Conservation (phyloP, 1,140 invertebrate species). For the Papilio polyxenes region DNA sequence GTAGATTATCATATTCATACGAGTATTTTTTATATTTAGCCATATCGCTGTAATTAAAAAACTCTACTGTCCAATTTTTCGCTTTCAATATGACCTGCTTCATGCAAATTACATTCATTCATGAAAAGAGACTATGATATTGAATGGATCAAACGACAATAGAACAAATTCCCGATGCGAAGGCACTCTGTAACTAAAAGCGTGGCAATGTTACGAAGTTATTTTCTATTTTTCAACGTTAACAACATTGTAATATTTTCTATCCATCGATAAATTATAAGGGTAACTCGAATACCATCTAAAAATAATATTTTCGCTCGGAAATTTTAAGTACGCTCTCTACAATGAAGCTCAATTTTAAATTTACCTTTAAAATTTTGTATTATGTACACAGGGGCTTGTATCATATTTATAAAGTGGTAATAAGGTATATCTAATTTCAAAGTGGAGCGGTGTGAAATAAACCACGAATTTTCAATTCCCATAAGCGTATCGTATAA, state of each 20-base stretch:
- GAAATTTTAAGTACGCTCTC: slow-evolving; percentile 35
- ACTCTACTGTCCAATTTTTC: neutral
- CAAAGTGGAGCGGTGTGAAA: neutral
- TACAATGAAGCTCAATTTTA: slow-evolving; percentile 27
- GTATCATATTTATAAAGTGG: slow-evolving; percentile 31
- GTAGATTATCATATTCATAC: too few species aligned
- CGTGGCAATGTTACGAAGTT: slow-evolving; percentile 37
- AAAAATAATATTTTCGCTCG: slow-evolving; percentile 28
- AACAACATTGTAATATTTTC: slow-evolving; percentile 43
- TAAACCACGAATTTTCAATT: neutral
- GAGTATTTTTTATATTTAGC: neutral
- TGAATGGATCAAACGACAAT: neutral
- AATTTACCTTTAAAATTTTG: slow-evolving; percentile 33
- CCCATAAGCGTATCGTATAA: neutral
- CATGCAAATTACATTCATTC: neutral
- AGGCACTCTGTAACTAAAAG: slow-evolving; percentile 6
- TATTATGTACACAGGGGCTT: neutral
- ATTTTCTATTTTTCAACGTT: slow-evolving; percentile 48
- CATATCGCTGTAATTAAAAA: neutral
- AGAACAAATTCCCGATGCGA: slow-evolving; percentile 7
- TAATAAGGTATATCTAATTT: slow-evolving; percentile 25
- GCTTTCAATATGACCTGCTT: neutral
- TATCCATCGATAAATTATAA: slow-evolving; percentile 22
- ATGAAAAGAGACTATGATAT: neutral
- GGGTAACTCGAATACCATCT: slow-evolving; percentile 24